Percentiles rank a stretch among this genome's conserved stretches.
Conservation (phyloP, 2,797 vertebrate species). For the Xyrichtys novacula region DNA sequence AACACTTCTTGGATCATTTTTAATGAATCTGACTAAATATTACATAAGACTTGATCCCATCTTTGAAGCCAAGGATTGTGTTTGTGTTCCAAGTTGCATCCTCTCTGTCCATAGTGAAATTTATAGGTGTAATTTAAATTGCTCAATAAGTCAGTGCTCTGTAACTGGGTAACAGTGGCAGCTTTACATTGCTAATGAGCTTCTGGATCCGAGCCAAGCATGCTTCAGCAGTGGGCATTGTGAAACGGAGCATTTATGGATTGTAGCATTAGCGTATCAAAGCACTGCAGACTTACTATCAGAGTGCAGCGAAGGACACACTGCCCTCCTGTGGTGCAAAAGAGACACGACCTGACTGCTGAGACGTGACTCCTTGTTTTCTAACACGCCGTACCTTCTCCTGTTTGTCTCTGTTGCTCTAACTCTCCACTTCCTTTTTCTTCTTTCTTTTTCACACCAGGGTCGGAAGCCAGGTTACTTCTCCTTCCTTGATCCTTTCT, state of each 20-base stretch:
- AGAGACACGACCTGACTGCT: conserved; percentile 29
- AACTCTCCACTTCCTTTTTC: conserved; percentile 74
- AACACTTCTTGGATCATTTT: conserved; percentile 27
- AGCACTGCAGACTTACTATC: conserved; percentile 63
- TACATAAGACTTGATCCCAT: conserved; percentile 39
- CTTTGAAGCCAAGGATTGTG: conserved; percentile 39
- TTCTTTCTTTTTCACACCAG: conserved; percentile 87
- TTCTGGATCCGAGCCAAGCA: conserved; percentile 60
- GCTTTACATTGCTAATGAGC: conserved; percentile 76
- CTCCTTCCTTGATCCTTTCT: conserved; percentile 97
- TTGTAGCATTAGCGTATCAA: conserved; percentile 68
- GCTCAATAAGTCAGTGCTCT: conserved; percentile 50
- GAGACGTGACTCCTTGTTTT: conserved; percentile 33
- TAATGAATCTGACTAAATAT: conserved; percentile 30
- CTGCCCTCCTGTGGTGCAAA: conserved; percentile 78
- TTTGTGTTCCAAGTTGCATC: conserved; percentile 35
- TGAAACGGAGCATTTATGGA: conserved; percentile 73
- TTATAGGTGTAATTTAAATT: conserved; percentile 65
- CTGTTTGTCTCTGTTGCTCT: conserved; percentile 58
- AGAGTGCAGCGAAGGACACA: conserved; percentile 61
- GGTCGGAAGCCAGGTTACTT: conserved; percentile 96
- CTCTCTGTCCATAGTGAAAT: conserved; percentile 51
- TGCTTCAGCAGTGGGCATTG: conserved; percentile 61
- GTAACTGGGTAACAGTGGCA: conserved; percentile 60
- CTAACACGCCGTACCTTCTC: conserved; percentile 25